Percentiles rank a stretch among this genome's conserved stretches.
Evolutionary conservation across 2,113 vertebrate genomes (phyloP).

Genomic region (Heterochromis multidens): DNA sequence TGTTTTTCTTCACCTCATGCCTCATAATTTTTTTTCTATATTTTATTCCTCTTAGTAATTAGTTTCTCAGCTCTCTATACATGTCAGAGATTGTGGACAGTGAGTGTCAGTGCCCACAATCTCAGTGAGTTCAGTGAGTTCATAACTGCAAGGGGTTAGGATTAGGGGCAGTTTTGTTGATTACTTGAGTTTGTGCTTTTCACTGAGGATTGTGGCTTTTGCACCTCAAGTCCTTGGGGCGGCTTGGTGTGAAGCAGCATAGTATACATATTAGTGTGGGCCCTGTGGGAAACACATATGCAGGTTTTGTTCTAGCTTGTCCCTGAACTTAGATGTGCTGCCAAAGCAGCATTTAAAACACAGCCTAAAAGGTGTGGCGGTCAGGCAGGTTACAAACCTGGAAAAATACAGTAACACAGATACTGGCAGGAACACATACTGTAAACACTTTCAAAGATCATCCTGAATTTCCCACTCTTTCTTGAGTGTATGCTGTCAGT

Average conservation of each 20-base stretch:
- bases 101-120: too few relatives aligned
- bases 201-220: neutral
- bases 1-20: neutral
- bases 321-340: slow-evolving; percentile 2
- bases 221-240: neutral
- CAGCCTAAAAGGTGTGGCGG: neutral
- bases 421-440: neutral
- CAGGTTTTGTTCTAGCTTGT: slow-evolving; percentile 59
- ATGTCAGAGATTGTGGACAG: neutral
- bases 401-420: slow-evolving; percentile 9
- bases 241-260: slow-evolving; percentile 5
- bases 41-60: neutral
- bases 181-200: slow-evolving; percentile 11
- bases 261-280: slow-evolving; percentile 10
- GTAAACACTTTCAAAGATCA: neutral
- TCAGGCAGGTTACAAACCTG: slow-evolving; percentile 2
- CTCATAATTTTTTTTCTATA: neutral
- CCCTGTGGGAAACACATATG: slow-evolving; percentile 45
- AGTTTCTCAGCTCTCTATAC: neutral
- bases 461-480: neutral
- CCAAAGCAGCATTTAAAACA: neutral
- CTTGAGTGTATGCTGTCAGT: neutral
- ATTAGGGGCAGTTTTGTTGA: neutral
- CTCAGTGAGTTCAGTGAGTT: slow-evolving; percentile 14
- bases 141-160: neutral